A percentile compares a stretch with the other conserved stretches of the same genome.
These are phyloP conservation scores for Panulirus ornatus DNA, from an alignment of 1,140 invertebrate genomes.

Conservation along the genomic window DNA sequence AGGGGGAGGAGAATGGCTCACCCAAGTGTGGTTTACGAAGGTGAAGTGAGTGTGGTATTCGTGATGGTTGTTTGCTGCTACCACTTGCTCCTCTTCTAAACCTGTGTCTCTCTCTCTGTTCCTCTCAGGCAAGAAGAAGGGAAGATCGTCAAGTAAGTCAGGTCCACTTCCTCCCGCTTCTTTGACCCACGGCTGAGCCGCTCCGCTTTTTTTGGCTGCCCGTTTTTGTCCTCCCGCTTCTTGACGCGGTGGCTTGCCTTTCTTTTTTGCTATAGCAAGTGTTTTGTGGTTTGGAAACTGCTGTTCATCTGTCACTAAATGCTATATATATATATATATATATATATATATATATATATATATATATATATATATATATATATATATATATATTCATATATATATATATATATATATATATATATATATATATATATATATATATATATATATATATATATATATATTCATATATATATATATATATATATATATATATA, in stretches of 20 bases:
- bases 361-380: conserved; percentile 43
- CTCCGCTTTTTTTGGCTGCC: too few species aligned
- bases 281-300: too few species aligned
- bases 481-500: not conserved
- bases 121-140: conserved; percentile 55
- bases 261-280: too few species aligned
- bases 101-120: conserved; percentile 55
- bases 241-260: not conserved
- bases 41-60: not conserved
- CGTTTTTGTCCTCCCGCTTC: not conserved
- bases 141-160: conserved; percentile 64
- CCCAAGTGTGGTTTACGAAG: not conserved
- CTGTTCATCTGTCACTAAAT: too few species aligned
- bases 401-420: conserved; percentile 35
- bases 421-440: not conserved
- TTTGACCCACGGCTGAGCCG: not conserved
- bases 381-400: conserved; percentile 30
- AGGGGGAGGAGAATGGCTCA: too few species aligned
- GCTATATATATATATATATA: too few species aligned
- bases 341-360: not conserved
- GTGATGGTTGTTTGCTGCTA: not conserved
- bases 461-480: not conserved
- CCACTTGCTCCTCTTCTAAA: conserved; percentile 1
- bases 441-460: not conserved
- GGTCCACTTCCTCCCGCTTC: not conserved